Conservation (phyloP, 1,140 invertebrate genomes). For the Nephila pilipes region DNA sequence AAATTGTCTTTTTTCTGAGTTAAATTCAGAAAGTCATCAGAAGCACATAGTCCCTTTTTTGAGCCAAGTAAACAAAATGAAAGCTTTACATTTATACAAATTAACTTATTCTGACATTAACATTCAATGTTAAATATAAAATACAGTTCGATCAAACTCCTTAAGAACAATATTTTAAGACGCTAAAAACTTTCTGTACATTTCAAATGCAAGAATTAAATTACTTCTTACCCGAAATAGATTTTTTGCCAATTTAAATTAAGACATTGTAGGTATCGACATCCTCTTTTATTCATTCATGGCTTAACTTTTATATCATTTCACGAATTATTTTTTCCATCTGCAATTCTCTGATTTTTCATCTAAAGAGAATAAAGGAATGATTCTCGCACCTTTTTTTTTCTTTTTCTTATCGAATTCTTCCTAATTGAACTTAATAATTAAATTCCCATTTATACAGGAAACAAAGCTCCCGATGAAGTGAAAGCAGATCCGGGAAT, state of each 20-base stretch:
- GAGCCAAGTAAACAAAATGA: no score
- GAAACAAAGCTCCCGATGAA: conserved; percentile 34
- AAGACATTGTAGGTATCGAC: not conserved
- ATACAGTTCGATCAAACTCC: no score
- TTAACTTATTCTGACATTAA: no score
- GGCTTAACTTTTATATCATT: conserved; percentile 9
- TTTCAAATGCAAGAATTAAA: not conserved
- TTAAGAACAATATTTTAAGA: no score
- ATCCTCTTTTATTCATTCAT: not conserved
- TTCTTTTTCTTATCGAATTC: conserved; percentile 24
- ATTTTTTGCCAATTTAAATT: not conserved
- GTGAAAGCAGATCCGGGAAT: conserved; percentile 33
- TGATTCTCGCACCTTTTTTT: not conserved
- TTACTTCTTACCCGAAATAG: not conserved
- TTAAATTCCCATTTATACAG: conserved; percentile 43
- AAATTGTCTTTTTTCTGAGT: no score
- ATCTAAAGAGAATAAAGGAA: not conserved
- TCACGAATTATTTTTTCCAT: not conserved
- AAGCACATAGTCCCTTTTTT: no score
- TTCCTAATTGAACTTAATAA: conserved; percentile 57
- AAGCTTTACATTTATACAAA: no score
- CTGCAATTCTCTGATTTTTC: not conserved
- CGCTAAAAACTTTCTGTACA: no score
- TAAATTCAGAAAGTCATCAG: no score
- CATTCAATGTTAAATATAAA: no score